A percentile compares a stretch with the other conserved stretches of the same genome.
phyloP scores from a whole-genome alignment of 2,888 invertebrate species.

The Drosophila eohydei region DNA sequence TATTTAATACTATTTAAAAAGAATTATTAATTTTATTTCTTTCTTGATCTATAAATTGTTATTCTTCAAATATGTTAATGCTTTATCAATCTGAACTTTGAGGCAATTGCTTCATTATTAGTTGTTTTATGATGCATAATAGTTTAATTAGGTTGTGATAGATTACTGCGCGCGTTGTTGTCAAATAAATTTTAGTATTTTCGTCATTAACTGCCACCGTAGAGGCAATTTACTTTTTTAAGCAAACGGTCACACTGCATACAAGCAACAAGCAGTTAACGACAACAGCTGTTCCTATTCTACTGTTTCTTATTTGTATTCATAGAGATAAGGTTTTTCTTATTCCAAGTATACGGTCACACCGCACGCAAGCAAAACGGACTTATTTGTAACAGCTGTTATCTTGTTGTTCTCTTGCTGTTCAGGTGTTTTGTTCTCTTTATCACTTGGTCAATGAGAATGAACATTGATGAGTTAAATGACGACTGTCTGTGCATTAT shows the following conservation, averaged over 20 bases:
- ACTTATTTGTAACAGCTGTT: slow-evolving; percentile 34
- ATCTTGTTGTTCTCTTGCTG: slow-evolving; percentile 18
- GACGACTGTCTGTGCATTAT: slow-evolving; percentile 66
- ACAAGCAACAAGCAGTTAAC: not conserved
- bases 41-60: too few relatives aligned
- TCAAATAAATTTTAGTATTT: not conserved
- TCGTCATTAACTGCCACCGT: too few relatives aligned
- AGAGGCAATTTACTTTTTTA: not conserved
- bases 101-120: too few relatives aligned
- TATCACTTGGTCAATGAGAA: slow-evolving; percentile 35
- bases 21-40: too few relatives aligned
- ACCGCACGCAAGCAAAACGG: not conserved
- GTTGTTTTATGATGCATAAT: too few relatives aligned
- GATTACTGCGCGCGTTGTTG: too few relatives aligned
- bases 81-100: too few relatives aligned
- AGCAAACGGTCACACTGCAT: not conserved
- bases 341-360: slow-evolving; percentile 16
- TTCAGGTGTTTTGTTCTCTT: slow-evolving; percentile 29
- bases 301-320: not conserved
- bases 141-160: too few relatives aligned
- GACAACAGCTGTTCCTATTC: not conserved
- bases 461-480: slow-evolving; percentile 59
- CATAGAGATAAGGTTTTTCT: not conserved
- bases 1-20: too few relatives aligned
- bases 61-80: too few relatives aligned